Base-by-base conservation (phyloP, 2,797 vertebrate species). In the Dromococcyx pavoninus region DNA sequence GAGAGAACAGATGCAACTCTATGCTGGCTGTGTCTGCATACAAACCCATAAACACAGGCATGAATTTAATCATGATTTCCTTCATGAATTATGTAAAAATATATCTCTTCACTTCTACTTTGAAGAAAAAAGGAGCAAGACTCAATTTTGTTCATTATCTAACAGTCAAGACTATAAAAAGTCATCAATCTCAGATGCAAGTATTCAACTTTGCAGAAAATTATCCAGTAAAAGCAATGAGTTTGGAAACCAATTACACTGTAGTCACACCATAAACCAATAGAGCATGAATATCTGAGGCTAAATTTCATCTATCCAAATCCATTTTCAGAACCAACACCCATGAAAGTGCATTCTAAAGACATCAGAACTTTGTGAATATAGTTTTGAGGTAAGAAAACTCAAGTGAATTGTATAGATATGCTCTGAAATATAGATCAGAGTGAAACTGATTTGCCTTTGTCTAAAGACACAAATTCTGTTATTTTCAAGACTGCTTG, bases 121-220 rank as follows among this genome's bases (percentile, higher is more conserved):
- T 12, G 44, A 89, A 82, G 27, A 39, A 46, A 67, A 75, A 41
- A 21, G 4, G 10, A 81, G 9, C 9, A 93, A 84, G 77, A 24
- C 9, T 81, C 28, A 43, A 58, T 91, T 83, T 78, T 61, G 8
- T 64, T 96, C 62, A 73, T 65, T 93, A 83, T 25, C 51, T 72
- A 78, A 32, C 25, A 91, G 72, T 10, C n/a, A 43, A 78, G 32
- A 72, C 15, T 32, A 71, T 30, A n/a, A 78, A 91, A 89, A 62
- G 19, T n/a, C 75, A 92, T 18, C 18, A 7, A 54, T 61, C 64
- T 89, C 60, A n/a, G n/a, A 71, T 87, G 71, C 54, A 85, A 85
- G 80, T 25, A 23, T 57, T 91, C 78, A 88, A 30, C 71, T 82
- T 39, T 54, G 70, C 77, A 95, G 87, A 94, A 88, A 91, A 90